These are phyloP conservation scores for Tragulus kanchil DNA, from an alignment of 2,113 vertebrate genomes.

Conservation along the genomic window DNA sequence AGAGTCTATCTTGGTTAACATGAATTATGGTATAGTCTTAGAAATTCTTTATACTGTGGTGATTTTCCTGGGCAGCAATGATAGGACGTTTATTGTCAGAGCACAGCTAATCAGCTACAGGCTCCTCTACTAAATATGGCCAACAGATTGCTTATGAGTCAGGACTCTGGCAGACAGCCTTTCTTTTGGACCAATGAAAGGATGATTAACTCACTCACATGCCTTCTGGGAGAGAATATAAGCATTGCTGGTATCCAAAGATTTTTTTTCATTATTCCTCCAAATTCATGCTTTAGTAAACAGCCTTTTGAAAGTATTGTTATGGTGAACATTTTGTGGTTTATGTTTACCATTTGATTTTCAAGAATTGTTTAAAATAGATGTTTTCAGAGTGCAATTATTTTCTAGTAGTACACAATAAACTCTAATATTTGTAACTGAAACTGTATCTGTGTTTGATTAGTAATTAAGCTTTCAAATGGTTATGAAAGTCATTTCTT, in stretches of 20 bases:
- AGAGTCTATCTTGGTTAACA: neutral
- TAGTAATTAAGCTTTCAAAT: conserved; percentile 76
- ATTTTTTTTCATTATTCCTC: conserved; percentile 54
- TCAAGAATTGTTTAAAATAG: conserved; percentile 59
- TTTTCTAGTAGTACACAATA: conserved; percentile 62
- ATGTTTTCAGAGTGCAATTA: conserved; percentile 30
- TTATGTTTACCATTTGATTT: conserved; percentile 68
- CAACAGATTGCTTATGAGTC: conserved; percentile 81
- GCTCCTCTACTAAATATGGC: conserved; percentile 77
- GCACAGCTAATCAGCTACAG: conserved; percentile 79
- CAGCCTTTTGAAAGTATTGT: conserved; percentile 66
- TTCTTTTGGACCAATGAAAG: conserved; percentile 71
- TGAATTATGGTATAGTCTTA: neutral
- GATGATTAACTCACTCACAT: conserved; percentile 65
- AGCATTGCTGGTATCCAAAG: conserved; percentile 10
- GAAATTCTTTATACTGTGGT: conserved; percentile 59
- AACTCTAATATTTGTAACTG: conserved; percentile 58
- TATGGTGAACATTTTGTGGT: conserved; percentile 70
- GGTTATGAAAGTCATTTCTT: conserved; percentile 74
- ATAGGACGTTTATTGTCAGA: conserved; percentile 77
- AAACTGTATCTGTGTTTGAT: conserved; percentile 62
- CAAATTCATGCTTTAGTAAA: conserved; percentile 66
- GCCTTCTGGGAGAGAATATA: conserved; percentile 64
- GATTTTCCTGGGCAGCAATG: conserved; percentile 53
- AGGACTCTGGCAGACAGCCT: conserved; percentile 74